Conservation (phyloP, 2,888 invertebrate species). For the Rhaphigaster nebulosa region DNA sequence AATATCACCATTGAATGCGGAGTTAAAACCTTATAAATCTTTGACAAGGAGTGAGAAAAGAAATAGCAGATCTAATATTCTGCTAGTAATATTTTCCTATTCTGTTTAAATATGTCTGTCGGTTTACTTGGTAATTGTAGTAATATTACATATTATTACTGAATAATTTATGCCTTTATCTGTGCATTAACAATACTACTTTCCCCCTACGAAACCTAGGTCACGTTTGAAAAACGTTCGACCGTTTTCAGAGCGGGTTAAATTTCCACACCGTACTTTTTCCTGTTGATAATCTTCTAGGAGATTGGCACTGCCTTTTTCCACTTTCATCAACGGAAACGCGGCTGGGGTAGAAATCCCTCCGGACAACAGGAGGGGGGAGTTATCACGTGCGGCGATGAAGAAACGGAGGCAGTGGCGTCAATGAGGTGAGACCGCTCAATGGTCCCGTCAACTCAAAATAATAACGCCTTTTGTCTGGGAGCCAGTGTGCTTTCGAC, state of each 20-base stretch:
- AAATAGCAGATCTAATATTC: no score
- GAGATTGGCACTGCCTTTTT: constrained; percentile 17
- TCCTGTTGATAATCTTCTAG: constrained; percentile 4
- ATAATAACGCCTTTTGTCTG: constrained; percentile 47
- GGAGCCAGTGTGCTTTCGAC: neutral
- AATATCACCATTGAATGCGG: no score
- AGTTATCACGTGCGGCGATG: constrained; percentile 35
- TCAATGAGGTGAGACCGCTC: constrained; percentile 44
- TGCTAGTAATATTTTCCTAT: no score
- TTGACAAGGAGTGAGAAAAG: no score
- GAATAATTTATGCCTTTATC: no score
- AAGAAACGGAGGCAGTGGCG: constrained; percentile 44
- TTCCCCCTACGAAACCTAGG: neutral
- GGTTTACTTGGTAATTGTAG: no score
- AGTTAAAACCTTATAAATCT: no score
- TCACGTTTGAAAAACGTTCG: neutral
- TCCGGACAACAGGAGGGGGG: neutral
- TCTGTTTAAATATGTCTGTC: no score
- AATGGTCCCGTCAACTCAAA: constrained; percentile 31
- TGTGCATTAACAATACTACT: no score
- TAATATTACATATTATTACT: no score
- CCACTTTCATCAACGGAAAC: constrained; percentile 48
- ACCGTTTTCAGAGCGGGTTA: neutral
- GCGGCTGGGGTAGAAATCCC: constrained; percentile 1
- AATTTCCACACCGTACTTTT: neutral